Evolutionary conservation across 2,797 vertebrate genomes (phyloP).

Genomic region (Sternotherus odoratus): DNA sequence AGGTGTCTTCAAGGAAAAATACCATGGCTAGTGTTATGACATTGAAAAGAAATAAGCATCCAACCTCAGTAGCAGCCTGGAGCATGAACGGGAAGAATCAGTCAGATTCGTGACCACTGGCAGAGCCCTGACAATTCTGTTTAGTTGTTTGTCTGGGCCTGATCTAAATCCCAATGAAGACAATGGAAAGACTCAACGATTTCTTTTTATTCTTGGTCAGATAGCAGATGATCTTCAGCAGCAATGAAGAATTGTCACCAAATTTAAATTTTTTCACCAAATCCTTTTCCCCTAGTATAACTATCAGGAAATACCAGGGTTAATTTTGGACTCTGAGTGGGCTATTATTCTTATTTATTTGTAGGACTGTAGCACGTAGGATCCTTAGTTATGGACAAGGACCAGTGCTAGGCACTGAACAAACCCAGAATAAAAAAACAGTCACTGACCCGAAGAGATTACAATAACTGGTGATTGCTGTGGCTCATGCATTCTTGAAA

Average conservation of each 20-base stretch:
- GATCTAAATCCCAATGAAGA: background rate
- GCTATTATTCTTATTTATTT: background rate
- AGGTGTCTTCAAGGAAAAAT: background rate
- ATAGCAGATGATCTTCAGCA: background rate
- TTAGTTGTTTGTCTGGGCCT: background rate
- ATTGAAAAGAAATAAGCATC: background rate
- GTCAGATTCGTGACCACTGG: background rate
- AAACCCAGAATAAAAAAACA: background rate
- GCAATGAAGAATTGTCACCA: background rate
- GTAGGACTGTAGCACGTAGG: background rate
- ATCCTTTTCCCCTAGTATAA: background rate
- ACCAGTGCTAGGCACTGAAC: background rate
- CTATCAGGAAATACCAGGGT: background rate
- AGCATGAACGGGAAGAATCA: rapidly evolving
- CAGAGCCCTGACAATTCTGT: background rate
- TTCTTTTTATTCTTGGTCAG: background rate
- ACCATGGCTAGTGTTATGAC: background rate
- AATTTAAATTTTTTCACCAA: background rate
- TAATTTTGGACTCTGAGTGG: background rate
- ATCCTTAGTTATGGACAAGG: background rate
- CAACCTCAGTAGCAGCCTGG: background rate
- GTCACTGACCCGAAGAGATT: background rate
- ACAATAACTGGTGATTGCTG: too few species aligned
- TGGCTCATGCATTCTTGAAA: background rate
- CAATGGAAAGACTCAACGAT: background rate